phyloP scores from a whole-genome alignment of 2,888 invertebrate species.

The Hyles lineata region DNA sequence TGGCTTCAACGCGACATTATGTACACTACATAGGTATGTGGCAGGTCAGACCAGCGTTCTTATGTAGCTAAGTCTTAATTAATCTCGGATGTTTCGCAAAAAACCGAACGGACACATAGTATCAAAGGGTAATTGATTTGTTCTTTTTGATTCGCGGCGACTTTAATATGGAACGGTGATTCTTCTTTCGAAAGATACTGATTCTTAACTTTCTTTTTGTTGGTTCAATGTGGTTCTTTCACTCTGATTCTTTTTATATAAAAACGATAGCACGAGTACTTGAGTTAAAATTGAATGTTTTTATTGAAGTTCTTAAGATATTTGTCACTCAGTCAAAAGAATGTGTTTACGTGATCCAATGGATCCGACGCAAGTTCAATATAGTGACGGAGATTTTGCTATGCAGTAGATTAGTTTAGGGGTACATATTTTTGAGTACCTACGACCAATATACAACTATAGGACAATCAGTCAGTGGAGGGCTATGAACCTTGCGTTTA shows the following conservation, averaged over 20 bases:
- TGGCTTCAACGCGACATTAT: conserved; percentile 39
- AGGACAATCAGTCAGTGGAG: too few species aligned
- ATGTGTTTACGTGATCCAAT: too few species aligned
- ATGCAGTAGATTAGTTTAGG: too few species aligned
- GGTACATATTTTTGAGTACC: too few species aligned
- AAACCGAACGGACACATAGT: background rate
- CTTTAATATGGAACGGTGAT: conserved; percentile 12
- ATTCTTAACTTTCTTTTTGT: background rate
- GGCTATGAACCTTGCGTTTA: too few species aligned
- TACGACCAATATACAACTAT: too few species aligned
- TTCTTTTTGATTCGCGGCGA: conserved; percentile 44
- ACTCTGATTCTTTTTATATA: background rate
- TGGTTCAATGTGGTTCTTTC: background rate
- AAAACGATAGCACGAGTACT: background rate
- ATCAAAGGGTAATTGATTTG: conserved; percentile 12
- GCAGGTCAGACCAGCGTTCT: background rate
- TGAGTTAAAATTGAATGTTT: too few species aligned
- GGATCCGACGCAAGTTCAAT: too few species aligned
- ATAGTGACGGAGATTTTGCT: too few species aligned
- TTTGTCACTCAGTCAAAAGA: too few species aligned
- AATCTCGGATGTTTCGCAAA: background rate
- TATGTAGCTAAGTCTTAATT: conserved; percentile 1
- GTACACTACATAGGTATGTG: conserved; percentile 35
- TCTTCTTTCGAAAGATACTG: background rate
- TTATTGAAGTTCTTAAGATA: too few species aligned